Percentiles rank a stretch among this genome's conserved stretches.
These are phyloP conservation scores for Drosophila carrolli DNA, from an alignment of 1,140 invertebrate species.

Conservation along the genomic window DNA sequence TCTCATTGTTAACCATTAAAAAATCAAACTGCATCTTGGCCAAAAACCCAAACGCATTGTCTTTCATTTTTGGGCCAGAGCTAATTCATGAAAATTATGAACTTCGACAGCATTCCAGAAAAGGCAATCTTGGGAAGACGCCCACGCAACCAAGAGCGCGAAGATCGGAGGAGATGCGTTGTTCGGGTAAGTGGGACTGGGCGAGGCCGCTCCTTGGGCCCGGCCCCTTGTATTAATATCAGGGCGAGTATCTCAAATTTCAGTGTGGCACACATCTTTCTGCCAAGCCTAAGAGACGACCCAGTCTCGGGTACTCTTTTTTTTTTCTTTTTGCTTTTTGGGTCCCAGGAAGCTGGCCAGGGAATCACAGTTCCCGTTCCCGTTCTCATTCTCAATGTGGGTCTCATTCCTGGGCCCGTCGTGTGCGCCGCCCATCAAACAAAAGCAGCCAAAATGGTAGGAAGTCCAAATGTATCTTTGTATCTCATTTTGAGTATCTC, in stretches of 20 bases:
- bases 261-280: slow-evolving; percentile 74
- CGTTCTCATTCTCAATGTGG: slow-evolving; percentile 16
- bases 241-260: slow-evolving; percentile 82
- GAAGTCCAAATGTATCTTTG: slow-evolving; percentile 83
- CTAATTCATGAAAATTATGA: slow-evolving; percentile 69
- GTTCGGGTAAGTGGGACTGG: slow-evolving; percentile 46
- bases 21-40: slow-evolving; percentile 18
- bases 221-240: slow-evolving; percentile 76
- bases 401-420: slow-evolving; percentile 24
- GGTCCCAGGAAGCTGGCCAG: slow-evolving; percentile 50
- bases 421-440: slow-evolving; percentile 77
- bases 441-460: slow-evolving; percentile 74
- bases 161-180: slow-evolving; percentile 58
- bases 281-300: slow-evolving; percentile 53
- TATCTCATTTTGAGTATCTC: slow-evolving; percentile 83
- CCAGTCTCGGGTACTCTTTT: slow-evolving; percentile 22
- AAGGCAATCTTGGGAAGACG: slow-evolving; percentile 67
- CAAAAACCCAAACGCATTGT: slow-evolving; percentile 18
- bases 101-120: slow-evolving; percentile 57
- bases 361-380: slow-evolving; percentile 40
- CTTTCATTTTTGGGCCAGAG: slow-evolving; percentile 29
- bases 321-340: slow-evolving; percentile 12
- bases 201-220: slow-evolving; percentile 54
- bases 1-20: slow-evolving; percentile 19
- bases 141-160: slow-evolving; percentile 57